These are phyloP conservation scores for Melierax canorus DNA, from an alignment of 2,113 vertebrate genomes.

Conservation along the genomic window DNA sequence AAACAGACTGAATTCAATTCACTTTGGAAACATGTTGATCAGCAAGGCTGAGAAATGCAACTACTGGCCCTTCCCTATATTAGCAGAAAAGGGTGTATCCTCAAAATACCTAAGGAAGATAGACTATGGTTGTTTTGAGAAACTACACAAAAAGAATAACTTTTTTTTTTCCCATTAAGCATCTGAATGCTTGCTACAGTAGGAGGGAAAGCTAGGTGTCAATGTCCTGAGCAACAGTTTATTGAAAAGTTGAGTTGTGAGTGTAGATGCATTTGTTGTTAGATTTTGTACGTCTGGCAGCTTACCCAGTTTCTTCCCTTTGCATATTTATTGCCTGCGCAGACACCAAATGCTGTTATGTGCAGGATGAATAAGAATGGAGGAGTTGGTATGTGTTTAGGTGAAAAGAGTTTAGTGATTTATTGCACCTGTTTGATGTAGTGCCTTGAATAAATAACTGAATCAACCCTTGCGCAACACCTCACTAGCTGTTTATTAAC, in stretches of 20 bases:
- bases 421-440: neutral
- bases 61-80: neutral
- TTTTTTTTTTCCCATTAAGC: neutral
- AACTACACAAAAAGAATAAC: neutral
- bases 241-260: neutral
- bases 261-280: neutral
- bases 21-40: neutral
- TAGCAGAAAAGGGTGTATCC: neutral
- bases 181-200: neutral
- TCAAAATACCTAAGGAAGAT: accelerated
- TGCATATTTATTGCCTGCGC: neutral
- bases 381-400: neutral
- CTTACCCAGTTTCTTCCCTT: neutral
- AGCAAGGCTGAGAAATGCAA: neutral
- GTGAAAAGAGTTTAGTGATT: neutral
- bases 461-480: neutral
- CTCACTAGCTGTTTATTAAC: constrained; percentile 24
- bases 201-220: neutral
- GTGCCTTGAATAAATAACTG: constrained; percentile 3
- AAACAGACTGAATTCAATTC: neutral
- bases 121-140: accelerated
- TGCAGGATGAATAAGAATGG: neutral
- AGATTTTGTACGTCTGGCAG: neutral
- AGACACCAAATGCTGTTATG: neutral
- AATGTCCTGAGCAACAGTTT: neutral